phyloP scores from a whole-genome alignment of 53 echinoderm and acorn worm genomes.

The Echinometra lucunter region DNA sequence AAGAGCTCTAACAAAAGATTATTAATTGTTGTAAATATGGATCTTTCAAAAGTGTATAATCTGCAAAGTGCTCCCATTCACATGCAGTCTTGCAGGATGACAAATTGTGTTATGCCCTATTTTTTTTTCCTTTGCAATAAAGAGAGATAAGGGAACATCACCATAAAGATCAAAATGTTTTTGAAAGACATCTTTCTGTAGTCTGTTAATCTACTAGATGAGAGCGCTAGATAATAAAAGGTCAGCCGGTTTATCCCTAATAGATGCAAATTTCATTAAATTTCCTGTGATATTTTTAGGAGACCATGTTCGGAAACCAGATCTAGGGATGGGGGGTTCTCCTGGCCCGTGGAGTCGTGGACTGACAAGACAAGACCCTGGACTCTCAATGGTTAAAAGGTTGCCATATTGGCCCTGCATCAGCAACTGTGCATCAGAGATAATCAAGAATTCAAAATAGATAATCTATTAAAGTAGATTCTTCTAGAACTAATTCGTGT shows the following conservation, averaged over 20 bases:
- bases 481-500: no score
- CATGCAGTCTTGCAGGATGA: no score
- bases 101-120: background rate
- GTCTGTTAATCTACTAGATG: conserved; percentile 45
- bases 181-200: conserved; percentile 31
- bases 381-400: background rate
- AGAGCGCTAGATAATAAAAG: conserved; percentile 52
- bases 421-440: background rate
- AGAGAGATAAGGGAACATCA: background rate
- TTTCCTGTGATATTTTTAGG: conserved; percentile 71
- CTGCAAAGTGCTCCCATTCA: no score
- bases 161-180: conserved; percentile 34
- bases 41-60: no score
- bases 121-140: background rate
- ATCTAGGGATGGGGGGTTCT: conserved; percentile 18
- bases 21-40: no score
- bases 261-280: conserved; percentile 72
- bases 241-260: conserved; percentile 65
- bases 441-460: no score
- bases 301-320: conserved; percentile 13
- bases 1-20: no score
- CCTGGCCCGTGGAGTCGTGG: background rate
- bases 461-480: no score
- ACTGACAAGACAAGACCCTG: conserved; percentile 10
- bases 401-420: background rate